These are phyloP conservation scores for Petroica traversi DNA, from an alignment of 2,113 vertebrate species.

Conservation along the genomic window DNA sequence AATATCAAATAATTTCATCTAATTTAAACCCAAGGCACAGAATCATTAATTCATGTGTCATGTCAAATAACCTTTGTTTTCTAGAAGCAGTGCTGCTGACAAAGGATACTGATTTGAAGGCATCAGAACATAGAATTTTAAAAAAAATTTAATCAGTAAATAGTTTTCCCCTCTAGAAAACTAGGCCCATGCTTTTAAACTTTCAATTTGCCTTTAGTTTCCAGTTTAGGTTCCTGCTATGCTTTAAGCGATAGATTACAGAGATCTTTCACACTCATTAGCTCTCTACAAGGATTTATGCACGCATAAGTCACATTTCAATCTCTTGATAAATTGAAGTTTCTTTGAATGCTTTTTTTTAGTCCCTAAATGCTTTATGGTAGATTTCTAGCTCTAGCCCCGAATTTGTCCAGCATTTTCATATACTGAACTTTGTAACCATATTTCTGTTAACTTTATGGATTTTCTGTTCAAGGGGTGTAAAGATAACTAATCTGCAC, in stretches of 20 bases:
- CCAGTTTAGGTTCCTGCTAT: background rate
- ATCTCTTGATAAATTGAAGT: background rate
- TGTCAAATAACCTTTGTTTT: background rate
- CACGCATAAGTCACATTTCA: background rate
- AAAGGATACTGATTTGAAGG: background rate
- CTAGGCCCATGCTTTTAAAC: background rate
- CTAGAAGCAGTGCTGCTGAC: background rate
- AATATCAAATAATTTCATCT: background rate
- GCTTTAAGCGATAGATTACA: background rate
- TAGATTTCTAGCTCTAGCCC: background rate
- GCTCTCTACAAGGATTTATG: background rate
- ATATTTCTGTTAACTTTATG: background rate
- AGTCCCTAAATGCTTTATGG: background rate
- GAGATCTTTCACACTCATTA: background rate
- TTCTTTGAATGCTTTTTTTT: background rate
- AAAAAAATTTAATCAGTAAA: too few relatives aligned
- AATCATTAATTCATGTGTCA: background rate
- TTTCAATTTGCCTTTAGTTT: background rate
- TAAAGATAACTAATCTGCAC: background rate
- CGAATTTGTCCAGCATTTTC: background rate
- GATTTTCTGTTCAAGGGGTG: background rate
- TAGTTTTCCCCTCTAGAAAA: background rate
- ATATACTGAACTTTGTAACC: background rate
- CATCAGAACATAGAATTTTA: background rate
- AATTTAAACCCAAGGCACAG: background rate